A percentile compares a stretch with the other conserved stretches of the same genome.
Conservation (phyloP, 2,113 vertebrate genomes). For the Dinomys branickii region DNA sequence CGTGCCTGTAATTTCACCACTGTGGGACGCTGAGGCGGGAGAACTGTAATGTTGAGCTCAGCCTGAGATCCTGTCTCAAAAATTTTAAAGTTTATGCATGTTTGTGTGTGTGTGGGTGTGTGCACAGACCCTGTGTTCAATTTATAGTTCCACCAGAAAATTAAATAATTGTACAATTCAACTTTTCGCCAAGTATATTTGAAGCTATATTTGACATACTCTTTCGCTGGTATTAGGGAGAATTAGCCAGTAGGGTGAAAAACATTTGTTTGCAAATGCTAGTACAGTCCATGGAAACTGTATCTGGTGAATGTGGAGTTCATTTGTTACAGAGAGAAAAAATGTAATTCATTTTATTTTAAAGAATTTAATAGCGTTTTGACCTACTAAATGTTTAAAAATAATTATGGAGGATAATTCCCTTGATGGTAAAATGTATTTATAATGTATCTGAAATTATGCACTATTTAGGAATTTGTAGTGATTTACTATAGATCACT, state of each 20-base stretch:
- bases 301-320: conserved; percentile 33
- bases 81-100: not conserved
- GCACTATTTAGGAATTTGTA: conserved; percentile 17
- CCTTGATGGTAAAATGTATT: conserved; percentile 2
- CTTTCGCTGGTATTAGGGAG: conserved; percentile 15
- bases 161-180: not conserved
- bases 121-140: not conserved
- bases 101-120: not conserved
- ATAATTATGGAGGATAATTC: conserved; percentile 22
- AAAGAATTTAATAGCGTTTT: conserved; percentile 48
- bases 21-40: not conserved
- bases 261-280: conserved; percentile 21
- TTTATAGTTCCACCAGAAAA: not conserved
- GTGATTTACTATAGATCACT: not conserved
- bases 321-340: conserved; percentile 45
- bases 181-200: conserved; percentile 31
- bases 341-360: conserved; percentile 50
- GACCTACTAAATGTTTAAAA: conserved; percentile 53
- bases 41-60: not conserved
- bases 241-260: conserved; percentile 22
- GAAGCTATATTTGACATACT: conserved; percentile 10
- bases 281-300: not conserved
- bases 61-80: not conserved
- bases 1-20: not conserved
- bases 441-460: conserved; percentile 35